A percentile compares a stretch with the other conserved stretches of the same genome.
These are phyloP conservation scores for Lophura nycthemera DNA, from an alignment of 2,113 vertebrate species.

Conservation along the genomic window DNA sequence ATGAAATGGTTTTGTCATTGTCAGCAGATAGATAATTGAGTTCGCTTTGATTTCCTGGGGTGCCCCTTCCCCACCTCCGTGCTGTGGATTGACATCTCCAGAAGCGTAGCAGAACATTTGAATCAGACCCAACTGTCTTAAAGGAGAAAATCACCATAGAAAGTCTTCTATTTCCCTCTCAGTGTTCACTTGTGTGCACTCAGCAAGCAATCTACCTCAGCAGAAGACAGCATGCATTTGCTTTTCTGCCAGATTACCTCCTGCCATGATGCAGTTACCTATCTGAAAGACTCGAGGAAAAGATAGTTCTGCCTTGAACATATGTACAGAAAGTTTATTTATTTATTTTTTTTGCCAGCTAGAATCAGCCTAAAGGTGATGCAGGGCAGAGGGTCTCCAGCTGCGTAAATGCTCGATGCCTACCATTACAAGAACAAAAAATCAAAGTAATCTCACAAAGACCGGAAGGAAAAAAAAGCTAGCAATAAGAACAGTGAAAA, in stretches of 20 bases:
- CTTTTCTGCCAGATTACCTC: conserved; percentile 10
- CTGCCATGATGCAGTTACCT: neutral
- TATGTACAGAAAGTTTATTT: neutral
- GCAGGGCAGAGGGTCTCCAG: neutral
- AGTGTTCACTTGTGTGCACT: neutral
- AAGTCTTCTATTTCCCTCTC: neutral
- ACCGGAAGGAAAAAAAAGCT: neutral
- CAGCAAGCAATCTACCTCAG: neutral
- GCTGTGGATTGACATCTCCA: conserved; percentile 64
- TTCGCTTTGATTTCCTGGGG: conserved; percentile 79
- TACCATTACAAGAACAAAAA: neutral
- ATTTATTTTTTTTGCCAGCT: neutral
- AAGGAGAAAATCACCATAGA: conserved; percentile 18
- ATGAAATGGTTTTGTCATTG: conserved; percentile 79
- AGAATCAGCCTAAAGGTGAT: conserved; percentile 7
- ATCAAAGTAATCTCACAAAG: conserved; percentile 5
- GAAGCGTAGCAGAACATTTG: conserved; percentile 51
- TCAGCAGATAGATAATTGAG: conserved; percentile 79
- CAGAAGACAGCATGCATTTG: neutral
- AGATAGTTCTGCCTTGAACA: neutral
- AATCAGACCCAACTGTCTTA: conserved; percentile 54
- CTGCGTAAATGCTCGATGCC: neutral
- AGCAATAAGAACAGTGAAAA: neutral
- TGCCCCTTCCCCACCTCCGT: conserved; percentile 37
- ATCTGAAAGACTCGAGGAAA: neutral